These are phyloP conservation scores for Acanthococcus lagerstroemiae DNA, from an alignment of 2,888 invertebrate species.

Conservation along the genomic window DNA sequence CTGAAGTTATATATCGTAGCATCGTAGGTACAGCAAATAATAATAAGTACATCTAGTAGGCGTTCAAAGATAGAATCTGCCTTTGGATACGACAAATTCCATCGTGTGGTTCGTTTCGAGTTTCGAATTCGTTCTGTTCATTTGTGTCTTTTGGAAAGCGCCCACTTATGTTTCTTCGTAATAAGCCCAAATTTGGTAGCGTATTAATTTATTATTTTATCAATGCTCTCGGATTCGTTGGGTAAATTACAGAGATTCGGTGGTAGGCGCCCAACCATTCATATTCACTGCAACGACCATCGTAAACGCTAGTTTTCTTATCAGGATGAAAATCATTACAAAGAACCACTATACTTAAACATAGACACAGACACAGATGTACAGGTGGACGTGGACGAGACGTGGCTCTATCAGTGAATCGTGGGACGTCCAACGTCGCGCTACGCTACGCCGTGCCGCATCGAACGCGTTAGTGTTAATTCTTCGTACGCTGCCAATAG, in stretches of 20 bases:
- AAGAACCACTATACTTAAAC: neutral
- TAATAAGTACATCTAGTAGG: slow-evolving; percentile 20
- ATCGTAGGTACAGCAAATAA: too few species aligned
- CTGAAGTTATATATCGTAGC: too few species aligned
- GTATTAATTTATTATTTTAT: slow-evolving; percentile 28
- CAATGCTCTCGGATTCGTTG: slow-evolving; percentile 25
- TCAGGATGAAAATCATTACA: slow-evolving; percentile 19
- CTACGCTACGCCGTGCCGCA: too few species aligned
- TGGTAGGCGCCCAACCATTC: slow-evolving; percentile 27
- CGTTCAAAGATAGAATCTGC: slow-evolving; percentile 22
- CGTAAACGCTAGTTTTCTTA: slow-evolving; percentile 20
- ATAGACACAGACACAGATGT: too few species aligned
- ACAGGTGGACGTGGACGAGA: too few species aligned
- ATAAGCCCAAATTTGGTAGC: slow-evolving; percentile 28
- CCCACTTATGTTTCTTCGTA: slow-evolving; percentile 21
- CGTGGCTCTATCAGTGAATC: too few species aligned
- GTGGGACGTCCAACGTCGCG: too few species aligned
- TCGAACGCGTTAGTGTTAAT: too few species aligned
- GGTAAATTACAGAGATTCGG: slow-evolving; percentile 29
- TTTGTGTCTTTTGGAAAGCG: too few species aligned
- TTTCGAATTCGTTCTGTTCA: too few species aligned
- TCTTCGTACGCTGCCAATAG: too few species aligned
- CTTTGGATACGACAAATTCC: slow-evolving; percentile 20
- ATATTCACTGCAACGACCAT: slow-evolving; percentile 17
- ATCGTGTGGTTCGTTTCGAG: slow-evolving; percentile 23